Base-by-base conservation (phyloP, 2,113 vertebrate genomes). In the Sander vitreus region DNA sequence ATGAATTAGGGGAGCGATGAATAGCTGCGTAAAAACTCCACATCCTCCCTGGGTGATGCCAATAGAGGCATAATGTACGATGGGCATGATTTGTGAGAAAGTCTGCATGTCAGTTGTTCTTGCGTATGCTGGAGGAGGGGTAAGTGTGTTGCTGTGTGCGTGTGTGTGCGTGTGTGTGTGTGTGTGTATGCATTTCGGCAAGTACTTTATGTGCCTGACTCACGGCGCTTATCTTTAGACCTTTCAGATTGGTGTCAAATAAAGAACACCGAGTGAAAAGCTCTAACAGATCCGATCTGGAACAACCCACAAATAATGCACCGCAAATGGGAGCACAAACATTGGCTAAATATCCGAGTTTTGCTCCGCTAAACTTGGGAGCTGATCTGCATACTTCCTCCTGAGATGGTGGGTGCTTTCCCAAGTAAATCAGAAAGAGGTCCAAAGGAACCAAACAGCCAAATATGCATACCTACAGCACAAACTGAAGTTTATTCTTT, bases 1-100 rank as follows among this genome's bases (percentile, higher is more conserved):
- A 94, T 95, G 94, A 94, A 93, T 90, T 93, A 94, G 93, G 87
- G 83, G 84, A 88, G 91, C 77, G 72, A 91, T 93, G 91, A 91
- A 89, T 66, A 84, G 79, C 76, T 19, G 71, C 33, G 89, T 89
- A 79, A 92, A 60, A 92, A 85, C 36, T 62, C 86, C 81, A 88
- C 90, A 88, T 90, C 88, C 89, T 92, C 86, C 84, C 84, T 4
- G 85, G 83, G 62, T 47, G 84, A 84, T 70, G 90, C 85, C 80
- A 76, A 18, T 4, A 63, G 63, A 58, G 74, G 62, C 54, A 73
- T 63, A 50, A 80, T 78, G 75, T 53, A 48, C 16, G 78, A 71
- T 47, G 50, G 54, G 60, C 63, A 71, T 48, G 65, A 81, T 85
- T 64, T 83, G 63, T 67, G 68, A 33, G 30, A 0, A 45, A 19